These are phyloP conservation scores for Melanostoma mellinum DNA, from an alignment of 2,888 invertebrate species.

Conservation along the genomic window DNA sequence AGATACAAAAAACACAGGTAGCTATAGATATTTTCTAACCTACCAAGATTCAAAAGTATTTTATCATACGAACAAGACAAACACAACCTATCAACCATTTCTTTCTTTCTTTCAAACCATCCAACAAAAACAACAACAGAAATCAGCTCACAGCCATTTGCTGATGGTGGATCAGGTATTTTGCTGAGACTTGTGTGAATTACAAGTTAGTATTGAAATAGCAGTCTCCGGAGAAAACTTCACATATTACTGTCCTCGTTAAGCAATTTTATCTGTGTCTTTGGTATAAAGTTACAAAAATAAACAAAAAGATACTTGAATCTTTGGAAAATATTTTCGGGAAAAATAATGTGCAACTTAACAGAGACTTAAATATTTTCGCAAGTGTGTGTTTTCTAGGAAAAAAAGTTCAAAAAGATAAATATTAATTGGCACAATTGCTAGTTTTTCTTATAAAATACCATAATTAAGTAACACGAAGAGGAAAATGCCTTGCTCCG, in stretches of 20 bases:
- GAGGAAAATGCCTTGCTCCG: conserved; percentile 93
- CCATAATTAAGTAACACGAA: conserved; percentile 30
- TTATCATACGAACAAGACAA: conserved; percentile 52
- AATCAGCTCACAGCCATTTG: conserved; percentile 67
- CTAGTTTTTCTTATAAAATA: conserved; percentile 25
- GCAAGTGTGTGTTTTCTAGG: conserved; percentile 13
- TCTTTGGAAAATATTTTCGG: conserved; percentile 4
- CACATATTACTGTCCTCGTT: conserved; percentile 66
- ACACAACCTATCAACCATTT: conserved; percentile 64
- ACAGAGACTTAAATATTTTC: conserved; percentile 17
- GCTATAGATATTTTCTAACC: conserved; percentile 51
- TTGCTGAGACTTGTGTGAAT: conserved; percentile 51
- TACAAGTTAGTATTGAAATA: conserved; percentile 67
- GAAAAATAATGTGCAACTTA: conserved; percentile 64
- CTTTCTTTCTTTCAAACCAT: conserved; percentile 49
- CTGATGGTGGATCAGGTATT: conserved; percentile 66
- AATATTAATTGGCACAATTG: conserved; percentile 35
- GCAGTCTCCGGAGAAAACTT: conserved; percentile 72
- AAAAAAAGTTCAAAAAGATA: conserved; percentile 14
- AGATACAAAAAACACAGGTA: conserved; percentile 34
- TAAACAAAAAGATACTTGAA: conserved; percentile 15
- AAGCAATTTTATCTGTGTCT: conserved; percentile 1
- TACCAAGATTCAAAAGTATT: conserved; percentile 51
- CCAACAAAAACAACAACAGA: conserved; percentile 44
- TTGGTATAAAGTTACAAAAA: conserved; percentile 12